Percentiles rank a stretch among this genome's conserved stretches.
These are phyloP conservation scores for Xestia xanthographa DNA, from an alignment of 2,888 invertebrate genomes.

Conservation along the genomic window DNA sequence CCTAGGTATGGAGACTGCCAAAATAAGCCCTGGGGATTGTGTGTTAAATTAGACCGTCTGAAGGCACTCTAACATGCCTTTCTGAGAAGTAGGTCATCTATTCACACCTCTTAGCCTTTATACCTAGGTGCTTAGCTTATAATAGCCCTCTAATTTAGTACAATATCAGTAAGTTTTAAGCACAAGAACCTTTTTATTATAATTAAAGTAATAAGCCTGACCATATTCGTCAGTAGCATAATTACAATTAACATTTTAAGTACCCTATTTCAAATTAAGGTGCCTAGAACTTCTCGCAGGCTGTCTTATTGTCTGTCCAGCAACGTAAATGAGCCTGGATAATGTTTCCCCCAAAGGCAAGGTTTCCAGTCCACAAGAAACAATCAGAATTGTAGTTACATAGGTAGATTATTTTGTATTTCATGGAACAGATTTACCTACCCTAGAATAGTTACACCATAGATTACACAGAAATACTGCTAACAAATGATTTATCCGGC, in stretches of 20 bases:
- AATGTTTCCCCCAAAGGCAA: neutral
- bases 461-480: constrained; percentile 5
- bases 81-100: constrained; percentile 33
- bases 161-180: constrained; percentile 21
- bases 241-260: constrained; percentile 16
- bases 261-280: neutral
- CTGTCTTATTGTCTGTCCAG: constrained; percentile 11
- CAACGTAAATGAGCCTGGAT: neutral
- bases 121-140: constrained; percentile 32
- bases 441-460: constrained; percentile 3
- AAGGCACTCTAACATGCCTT: constrained; percentile 13
- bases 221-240: constrained; percentile 3
- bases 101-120: constrained; percentile 25
- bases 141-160: constrained; percentile 18
- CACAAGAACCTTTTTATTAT: constrained; percentile 12
- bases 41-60: constrained; percentile 12
- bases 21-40: constrained; percentile 39
- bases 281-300: constrained; percentile 8
- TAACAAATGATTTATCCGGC: constrained; percentile 19
- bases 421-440: constrained; percentile 10
- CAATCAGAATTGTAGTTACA: neutral
- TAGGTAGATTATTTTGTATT: neutral
- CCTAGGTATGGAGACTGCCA: constrained; percentile 7
- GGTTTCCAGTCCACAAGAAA: neutral
- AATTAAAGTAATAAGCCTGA: constrained; percentile 17